Base-by-base conservation (phyloP, 2,888 invertebrate species). In the Rhyacophila evoluta region DNA sequence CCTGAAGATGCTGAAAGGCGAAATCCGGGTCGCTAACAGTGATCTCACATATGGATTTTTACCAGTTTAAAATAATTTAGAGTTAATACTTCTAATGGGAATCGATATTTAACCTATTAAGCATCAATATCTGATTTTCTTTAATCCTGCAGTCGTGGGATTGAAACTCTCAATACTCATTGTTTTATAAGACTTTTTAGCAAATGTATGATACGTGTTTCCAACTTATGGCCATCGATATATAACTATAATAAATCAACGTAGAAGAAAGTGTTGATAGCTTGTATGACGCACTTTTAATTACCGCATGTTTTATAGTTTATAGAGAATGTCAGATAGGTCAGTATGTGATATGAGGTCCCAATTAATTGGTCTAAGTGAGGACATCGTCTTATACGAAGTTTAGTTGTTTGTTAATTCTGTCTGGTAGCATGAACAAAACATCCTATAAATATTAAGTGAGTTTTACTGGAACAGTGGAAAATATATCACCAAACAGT, bases 311-410 rank as follows among this genome's bases (percentile, higher is more conserved):
- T n/a, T n/a, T n/a, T n/a, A n/a, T n/a, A n/a, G n/a, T n/a, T n/a
- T n/a, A n/a, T 39, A 55, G 19, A 55, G 19, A 55, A 55, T 55
- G 55, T 55, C 55, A 55, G 19, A 55, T 25, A 55, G 55, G 55
- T 55, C 55, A 55, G 15, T 55, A 10, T 55, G 55, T 8, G 55
- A 55, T 55, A 55, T 19, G 55, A 19, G 19, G 2, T 55, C 15
- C 19, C 55, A 19, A 55, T 55, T 55, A 55, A 55, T 55, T 55
- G 55, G 10, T 19, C 55, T 55, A 55, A 55, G 55, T 55, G 55
- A 55, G 55, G 55, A 55, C 55, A 55, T 55, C 55, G 25, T 25
- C 55, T 25, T 55, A 10, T 55, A 19, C 55, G 2, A 19, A 25
- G 25, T 25, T 19, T 19, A 55, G 15, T 55, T 55, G 19, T 25